Evolutionary conservation across 2,888 invertebrate species (phyloP), one percentile per base, ranked within the genome.

Genomic region (Drosophila antonietae): DNA sequence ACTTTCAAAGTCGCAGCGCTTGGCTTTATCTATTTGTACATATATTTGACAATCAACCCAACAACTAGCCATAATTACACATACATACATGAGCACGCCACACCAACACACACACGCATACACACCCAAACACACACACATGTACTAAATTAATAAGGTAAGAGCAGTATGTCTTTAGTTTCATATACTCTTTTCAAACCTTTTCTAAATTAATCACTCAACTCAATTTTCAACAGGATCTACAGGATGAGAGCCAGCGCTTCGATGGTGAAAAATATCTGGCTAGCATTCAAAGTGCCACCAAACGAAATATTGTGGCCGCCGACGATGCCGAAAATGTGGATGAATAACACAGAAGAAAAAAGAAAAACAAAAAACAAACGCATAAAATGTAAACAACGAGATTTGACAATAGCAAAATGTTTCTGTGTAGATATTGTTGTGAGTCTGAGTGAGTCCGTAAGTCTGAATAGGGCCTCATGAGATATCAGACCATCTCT

Each of bases 201-300:
- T 9, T 6, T 15, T 6, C 51, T 37, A 20, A 47, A 47, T 35
- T 43, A 37, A 33, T 49, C 23, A 10, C 14, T 39, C 14, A 37
- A 57, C 41, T 61, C 68, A 20, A 33, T 51, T 63, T 52, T 58
- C 3, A 46, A 68, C 85, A 93, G 93, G 92, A 93, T 84, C 88
- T 91, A 69, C 90, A 90, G 69, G 93, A 93, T 89, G 92, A 93
- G 82, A 91, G 90, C 68, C 88, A 91, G 76, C 92, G 93, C 33
- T 93, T 93, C 71, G 92, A 93, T 90, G 93, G 92, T 66, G 93
- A 92, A 62, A 92, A 91, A 82, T 92, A 93, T 88, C 82, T 93
- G 77, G 89, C 89, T 64, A 85, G 91, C 72, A 85, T 91, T 64
- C 92, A 92, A 82, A 91, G 91, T 66, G 90, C 91, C 66, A 83